Base-by-base conservation (phyloP, 2,797 vertebrate species). In the Enteromius fasciolatus region DNA sequence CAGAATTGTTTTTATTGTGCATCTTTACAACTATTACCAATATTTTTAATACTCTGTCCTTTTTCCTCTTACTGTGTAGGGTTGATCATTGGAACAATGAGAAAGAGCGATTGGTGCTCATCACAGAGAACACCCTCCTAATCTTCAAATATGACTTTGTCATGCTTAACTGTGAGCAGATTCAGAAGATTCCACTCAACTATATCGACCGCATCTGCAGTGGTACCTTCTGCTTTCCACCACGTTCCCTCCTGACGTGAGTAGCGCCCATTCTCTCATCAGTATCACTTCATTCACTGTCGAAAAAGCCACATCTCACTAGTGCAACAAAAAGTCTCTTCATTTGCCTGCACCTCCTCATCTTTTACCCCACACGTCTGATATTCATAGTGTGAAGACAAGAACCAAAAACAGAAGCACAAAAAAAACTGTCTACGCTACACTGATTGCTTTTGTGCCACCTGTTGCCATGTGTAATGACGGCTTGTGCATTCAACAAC, bases 21-120 rank as follows among this genome's bases (percentile, higher is more conserved):
- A 59, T 41, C 4, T 41, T 39, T 41, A 25, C 52, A 25, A 25
- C 3, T 59, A 41, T 11, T 59, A 59, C 4, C 20, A 54, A 6
- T 52, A 18, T 78, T 15, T 41, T 12, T 50, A 12, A 80, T 28
- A 4, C 36, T 31, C 6, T 80, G 8, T 82, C 9, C 33, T 4
- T 64, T 23, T 70, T 52, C 46, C 44, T 33, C n/a, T 74, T 52
- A 46, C 44, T 57, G 20, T 88, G 41, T 87, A 96, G 95, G 88
- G 91, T 94, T 76, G 95, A 97, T 87, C 94, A 96, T 84, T 96
- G 96, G 96, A 97, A 97, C 92, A 96, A 96, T 1, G 95, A 96
- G 82, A 95, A 94, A 82, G 95, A 97, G 85, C 93, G 94, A 0
- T 64, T 95, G 0, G 83, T 94, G 73, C 14, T 95, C 25, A 89